phyloP scores from a whole-genome alignment of 2,113 vertebrate genomes.

The Mesembrinibis cayennensis region DNA sequence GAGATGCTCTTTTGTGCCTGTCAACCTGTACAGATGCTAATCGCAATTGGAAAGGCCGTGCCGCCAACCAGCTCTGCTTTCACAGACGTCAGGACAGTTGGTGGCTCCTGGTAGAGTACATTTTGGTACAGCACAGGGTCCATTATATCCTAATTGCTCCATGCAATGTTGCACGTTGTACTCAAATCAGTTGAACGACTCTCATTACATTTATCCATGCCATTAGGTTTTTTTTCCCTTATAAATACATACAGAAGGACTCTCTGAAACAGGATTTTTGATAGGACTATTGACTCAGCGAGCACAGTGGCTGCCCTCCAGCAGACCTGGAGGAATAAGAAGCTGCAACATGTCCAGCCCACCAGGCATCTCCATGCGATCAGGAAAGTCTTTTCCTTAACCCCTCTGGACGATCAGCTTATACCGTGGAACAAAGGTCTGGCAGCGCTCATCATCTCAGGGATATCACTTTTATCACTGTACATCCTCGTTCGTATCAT shows the following conservation, averaged over 20 bases:
- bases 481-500: neutral
- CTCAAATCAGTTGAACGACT: neutral
- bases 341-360: neutral
- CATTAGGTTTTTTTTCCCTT: neutral
- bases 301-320: neutral
- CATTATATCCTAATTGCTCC: neutral
- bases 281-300: neutral
- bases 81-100: neutral
- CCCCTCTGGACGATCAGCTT: neutral
- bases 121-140: neutral
- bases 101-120: neutral
- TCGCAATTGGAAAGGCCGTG: constrained; percentile 51
- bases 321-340: neutral
- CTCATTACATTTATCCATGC: neutral
- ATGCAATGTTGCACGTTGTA: neutral
- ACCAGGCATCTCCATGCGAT: neutral
- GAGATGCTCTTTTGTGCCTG: constrained; percentile 66
- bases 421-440: neutral
- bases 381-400: neutral
- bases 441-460: neutral
- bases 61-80: neutral
- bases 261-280: neutral
- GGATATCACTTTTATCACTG: neutral
- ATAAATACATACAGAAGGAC: neutral
- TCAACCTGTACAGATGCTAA: constrained; percentile 71